Evolutionary conservation across 2,797 vertebrate genomes (phyloP), one percentile per base, ranked within the genome.

Genomic region (Hypotaenidia okinawae): DNA sequence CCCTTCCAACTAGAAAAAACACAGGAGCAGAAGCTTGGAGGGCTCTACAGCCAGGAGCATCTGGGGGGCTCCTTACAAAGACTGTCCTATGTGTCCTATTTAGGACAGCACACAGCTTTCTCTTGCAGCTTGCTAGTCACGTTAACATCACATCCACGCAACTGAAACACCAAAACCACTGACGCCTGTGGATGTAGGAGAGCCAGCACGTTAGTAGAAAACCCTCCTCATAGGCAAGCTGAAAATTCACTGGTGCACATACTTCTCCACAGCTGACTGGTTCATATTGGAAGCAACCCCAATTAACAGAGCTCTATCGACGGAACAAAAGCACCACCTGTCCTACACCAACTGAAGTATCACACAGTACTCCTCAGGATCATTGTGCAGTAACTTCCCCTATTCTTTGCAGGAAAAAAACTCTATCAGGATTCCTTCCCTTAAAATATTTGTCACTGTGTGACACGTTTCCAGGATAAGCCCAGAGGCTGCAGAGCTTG

Each of bases 401-500:
- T 16, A 7, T 35, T 86, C 39, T 79, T 70, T 52, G 45, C 28
- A 90, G 28, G 55, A 54, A 58, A 73, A 51, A 58, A 73, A 37
- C 13, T 76, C 79, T 16, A 0, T 30, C 5, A 9, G 54, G 54
- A 87, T 75, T 92, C 58, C 41, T 78, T 51, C 72, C 66, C 62
- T 78, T 79, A 49, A 89, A 74, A 35, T 84, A 52, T 70, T 13
- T 88, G 82, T 78, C 18, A 12, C 18, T 28, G 28, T 67, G 23
- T 35, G 75, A 77, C 54, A 64, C 49, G 28, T 51, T 85, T 87
- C 75, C 66, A 81, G 84, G 75, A 85, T 10, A 32, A 84, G 35
- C 67, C 84, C 72, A 76, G 90, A 79, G 73, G 69, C 77, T 68
- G 87, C 33, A 83, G 33, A 77, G 61, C 28, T 15, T 41, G 37